A percentile compares a stretch with the other conserved stretches of the same genome.
phyloP scores from a whole-genome alignment of 2,888 invertebrate species.

The Mellilla xanthometata region DNA sequence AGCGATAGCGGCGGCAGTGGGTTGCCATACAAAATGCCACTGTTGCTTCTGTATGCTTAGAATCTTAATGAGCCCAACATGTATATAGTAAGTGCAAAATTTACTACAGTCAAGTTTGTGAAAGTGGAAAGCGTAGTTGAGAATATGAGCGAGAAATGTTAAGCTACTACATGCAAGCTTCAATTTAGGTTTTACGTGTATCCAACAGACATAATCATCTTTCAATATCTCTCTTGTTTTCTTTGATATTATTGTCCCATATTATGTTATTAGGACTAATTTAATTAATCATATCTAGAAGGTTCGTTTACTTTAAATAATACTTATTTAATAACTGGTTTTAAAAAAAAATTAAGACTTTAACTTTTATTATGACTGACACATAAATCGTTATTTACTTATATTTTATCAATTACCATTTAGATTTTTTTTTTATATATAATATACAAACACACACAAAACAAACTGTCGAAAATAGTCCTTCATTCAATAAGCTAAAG shows the following conservation, averaged over 20 bases:
- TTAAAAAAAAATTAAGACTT: no score
- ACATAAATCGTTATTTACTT: no score
- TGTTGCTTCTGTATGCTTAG: no score
- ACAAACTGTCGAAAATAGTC: not conserved
- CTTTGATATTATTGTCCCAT: not conserved
- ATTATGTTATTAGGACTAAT: no score
- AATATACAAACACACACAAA: not conserved
- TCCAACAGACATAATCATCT: conserved; percentile 66
- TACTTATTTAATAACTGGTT: no score
- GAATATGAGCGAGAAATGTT: conserved; percentile 25
- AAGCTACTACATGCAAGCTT: conserved; percentile 43
- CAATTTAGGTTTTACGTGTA: conserved; percentile 28
- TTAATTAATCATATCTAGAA: no score
- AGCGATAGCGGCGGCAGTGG: no score
- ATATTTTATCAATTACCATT: no score
- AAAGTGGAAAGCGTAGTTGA: not conserved
- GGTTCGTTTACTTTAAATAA: no score
- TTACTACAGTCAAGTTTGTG: conserved; percentile 1
- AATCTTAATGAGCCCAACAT: no score
- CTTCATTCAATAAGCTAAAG: conserved; percentile 8
- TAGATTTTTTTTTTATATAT: not conserved
- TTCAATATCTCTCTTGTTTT: conserved; percentile 27
- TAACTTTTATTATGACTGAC: no score
- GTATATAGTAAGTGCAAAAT: not conserved
- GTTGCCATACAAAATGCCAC: no score